These are phyloP conservation scores for Aleiodes alternator DNA, from an alignment of 2,888 invertebrate species.

Conservation along the genomic window DNA sequence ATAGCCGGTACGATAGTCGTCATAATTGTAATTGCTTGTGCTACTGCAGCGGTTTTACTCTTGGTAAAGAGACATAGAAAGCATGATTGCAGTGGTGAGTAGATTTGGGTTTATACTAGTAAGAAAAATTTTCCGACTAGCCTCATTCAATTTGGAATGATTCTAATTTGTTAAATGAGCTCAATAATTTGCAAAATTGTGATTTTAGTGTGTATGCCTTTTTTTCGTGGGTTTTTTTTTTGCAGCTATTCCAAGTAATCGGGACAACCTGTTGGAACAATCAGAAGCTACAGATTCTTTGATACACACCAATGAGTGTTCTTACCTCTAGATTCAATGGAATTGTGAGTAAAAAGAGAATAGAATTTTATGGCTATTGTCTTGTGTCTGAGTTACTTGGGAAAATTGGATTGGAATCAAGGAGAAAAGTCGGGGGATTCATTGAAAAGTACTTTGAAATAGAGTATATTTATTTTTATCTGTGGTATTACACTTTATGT, in stretches of 20 bases:
- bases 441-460: neutral
- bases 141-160: slow-evolving; percentile 21
- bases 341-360: neutral
- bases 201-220: neutral
- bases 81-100: slow-evolving; percentile 24
- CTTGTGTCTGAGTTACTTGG: neutral
- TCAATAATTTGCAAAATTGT: slow-evolving; percentile 6
- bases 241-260: slow-evolving; percentile 27
- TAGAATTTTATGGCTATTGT: slow-evolving; percentile 6
- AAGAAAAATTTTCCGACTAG: neutral
- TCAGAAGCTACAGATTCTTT: slow-evolving; percentile 48
- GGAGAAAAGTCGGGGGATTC: neutral
- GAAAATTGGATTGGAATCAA: slow-evolving; percentile 13
- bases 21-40: slow-evolving; percentile 36
- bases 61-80: slow-evolving; percentile 38
- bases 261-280: slow-evolving; percentile 45
- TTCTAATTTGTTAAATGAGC: slow-evolving; percentile 11
- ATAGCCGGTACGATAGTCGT: slow-evolving; percentile 27
- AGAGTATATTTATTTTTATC: slow-evolving; percentile 7
- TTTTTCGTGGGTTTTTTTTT: slow-evolving; percentile 6
- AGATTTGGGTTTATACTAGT: slow-evolving; percentile 12
- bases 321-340: slow-evolving; percentile 36
- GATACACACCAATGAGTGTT: slow-evolving; percentile 41
- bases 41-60: slow-evolving; percentile 18
- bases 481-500: neutral